Evolutionary conservation across 2,888 invertebrate species (phyloP), one percentile per base, ranked within the genome.

Genomic region (Itoplectis maculator): DNA sequence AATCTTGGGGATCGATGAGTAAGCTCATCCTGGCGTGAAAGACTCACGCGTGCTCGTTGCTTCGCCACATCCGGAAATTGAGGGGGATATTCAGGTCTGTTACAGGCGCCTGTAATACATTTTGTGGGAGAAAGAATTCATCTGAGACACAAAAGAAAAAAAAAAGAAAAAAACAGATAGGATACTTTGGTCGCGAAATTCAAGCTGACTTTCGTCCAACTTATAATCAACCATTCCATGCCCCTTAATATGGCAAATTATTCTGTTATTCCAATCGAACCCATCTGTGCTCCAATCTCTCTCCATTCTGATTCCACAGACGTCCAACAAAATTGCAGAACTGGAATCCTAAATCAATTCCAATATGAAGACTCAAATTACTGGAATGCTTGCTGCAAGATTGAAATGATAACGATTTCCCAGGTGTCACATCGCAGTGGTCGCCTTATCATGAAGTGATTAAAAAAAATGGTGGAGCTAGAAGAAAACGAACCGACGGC

Each of bases 1-100:
- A 82, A 82, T 82, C 82, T 79, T 35, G 65, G 20, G 74, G 70
- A 78, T 82, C 75, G 82, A 79, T 79, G 82, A 82, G 70, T 59
- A 73, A 66, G 69, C 40, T 45, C 56, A 49, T 47, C 40, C 13
- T 35, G 74, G 65, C 68, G 77, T 65, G 72, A 81, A 61, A 45
- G 59, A 81, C 59, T 61, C 68, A 59, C 37, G 61, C 63, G 56
- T 61, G n/a, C 40, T 69, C 42, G 49, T 69, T 35, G n/a, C 20
- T 37, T 42, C 29, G 20, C 72, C 37, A 61, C 68, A 72, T 61
- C 40, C 23, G 70, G 66, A 51, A 77, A 42, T 29, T 47, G 13
- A 45, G 47, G 72, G 15, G 23, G 56, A 73, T 72, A 23, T 20
- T 3, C 54, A 23, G 75, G 29, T 49, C 54, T 59, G 56, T 74